These are phyloP conservation scores for Podabrus alpinus DNA, from an alignment of 2,888 invertebrate genomes.

Conservation along the genomic window DNA sequence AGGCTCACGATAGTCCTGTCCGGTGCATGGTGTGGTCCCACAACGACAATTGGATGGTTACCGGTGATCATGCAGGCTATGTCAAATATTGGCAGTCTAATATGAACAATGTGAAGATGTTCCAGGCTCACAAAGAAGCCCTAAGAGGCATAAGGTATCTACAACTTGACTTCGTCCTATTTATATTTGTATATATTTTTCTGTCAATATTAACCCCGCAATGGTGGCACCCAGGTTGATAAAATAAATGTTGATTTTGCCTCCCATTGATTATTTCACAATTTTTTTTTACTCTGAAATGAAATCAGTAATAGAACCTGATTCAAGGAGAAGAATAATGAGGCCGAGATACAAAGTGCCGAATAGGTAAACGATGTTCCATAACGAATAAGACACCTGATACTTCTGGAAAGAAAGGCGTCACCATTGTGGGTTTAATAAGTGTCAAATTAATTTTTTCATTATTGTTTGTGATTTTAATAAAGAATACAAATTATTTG, in stretches of 20 bases:
- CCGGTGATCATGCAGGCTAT: slow-evolving; percentile 97
- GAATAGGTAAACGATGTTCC: neutral
- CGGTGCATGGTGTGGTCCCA: slow-evolving; percentile 99
- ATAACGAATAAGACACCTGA: neutral
- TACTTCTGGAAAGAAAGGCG: neutral
- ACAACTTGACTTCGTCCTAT: slow-evolving; percentile 54
- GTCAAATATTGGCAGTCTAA: slow-evolving; percentile 99
- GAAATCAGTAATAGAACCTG: neutral
- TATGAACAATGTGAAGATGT: slow-evolving; percentile 99
- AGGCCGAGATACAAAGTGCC: neutral
- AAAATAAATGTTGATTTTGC: neutral
- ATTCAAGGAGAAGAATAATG: neutral
- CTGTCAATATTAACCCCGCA: slow-evolving; percentile 27
- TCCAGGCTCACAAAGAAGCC: slow-evolving; percentile 99
- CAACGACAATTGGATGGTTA: slow-evolving; percentile 99
- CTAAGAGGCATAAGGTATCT: slow-evolving; percentile 95
- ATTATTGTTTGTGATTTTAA: slow-evolving; percentile 19
- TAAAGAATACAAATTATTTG: slow-evolving; percentile 3
- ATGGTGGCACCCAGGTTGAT: neutral
- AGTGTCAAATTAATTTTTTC: slow-evolving; percentile 49
- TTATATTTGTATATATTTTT: slow-evolving; percentile 49
- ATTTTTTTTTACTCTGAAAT: neutral
- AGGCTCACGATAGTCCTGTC: slow-evolving; percentile 99
- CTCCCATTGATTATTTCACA: neutral
- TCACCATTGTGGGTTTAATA: slow-evolving; percentile 42